These are phyloP conservation scores for Ornithoptera alexandrae DNA, from an alignment of 2,888 invertebrate genomes.

Conservation along the genomic window DNA sequence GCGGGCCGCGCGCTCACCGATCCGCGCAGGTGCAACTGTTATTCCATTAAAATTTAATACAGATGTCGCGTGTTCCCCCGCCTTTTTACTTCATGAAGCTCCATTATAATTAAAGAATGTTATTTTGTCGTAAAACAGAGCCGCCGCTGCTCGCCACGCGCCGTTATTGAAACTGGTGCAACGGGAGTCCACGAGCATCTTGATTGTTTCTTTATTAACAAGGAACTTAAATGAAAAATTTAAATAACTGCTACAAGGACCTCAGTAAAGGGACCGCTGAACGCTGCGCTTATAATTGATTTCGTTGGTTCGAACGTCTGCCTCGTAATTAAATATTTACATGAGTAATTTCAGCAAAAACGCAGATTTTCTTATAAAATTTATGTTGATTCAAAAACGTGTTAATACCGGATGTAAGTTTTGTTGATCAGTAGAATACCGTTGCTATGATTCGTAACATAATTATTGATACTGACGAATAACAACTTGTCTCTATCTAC, in stretches of 20 bases:
- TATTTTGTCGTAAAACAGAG: slow-evolving; percentile 74
- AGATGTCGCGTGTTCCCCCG: slow-evolving; percentile 74
- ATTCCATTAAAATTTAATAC: slow-evolving; percentile 77
- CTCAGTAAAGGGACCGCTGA: slow-evolving; percentile 19
- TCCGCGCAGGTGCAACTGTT: slow-evolving; percentile 68
- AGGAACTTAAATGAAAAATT: slow-evolving; percentile 21
- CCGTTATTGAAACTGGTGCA: slow-evolving; percentile 48
- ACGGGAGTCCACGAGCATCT: slow-evolving; percentile 59
- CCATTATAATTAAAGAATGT: slow-evolving; percentile 77
- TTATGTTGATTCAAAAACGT: background rate
- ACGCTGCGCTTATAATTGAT: slow-evolving; percentile 13
- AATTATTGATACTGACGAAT: too few species aligned
- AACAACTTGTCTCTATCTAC: too few species aligned
- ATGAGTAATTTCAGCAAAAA: slow-evolving; percentile 14
- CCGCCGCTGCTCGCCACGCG: slow-evolving; percentile 58
- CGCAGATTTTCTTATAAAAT: background rate
- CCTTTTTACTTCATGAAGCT: slow-evolving; percentile 69
- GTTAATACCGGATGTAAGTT: background rate
- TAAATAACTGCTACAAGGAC: slow-evolving; percentile 21
- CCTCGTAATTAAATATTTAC: slow-evolving; percentile 15
- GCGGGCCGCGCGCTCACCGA: slow-evolving; percentile 49
- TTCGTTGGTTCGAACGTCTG: slow-evolving; percentile 11
- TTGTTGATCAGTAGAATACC: background rate
- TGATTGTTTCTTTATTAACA: slow-evolving; percentile 57
- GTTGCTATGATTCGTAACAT: too few species aligned